Conservation (phyloP, 2,888 invertebrate species). For the Andricus quercusramuli region DNA sequence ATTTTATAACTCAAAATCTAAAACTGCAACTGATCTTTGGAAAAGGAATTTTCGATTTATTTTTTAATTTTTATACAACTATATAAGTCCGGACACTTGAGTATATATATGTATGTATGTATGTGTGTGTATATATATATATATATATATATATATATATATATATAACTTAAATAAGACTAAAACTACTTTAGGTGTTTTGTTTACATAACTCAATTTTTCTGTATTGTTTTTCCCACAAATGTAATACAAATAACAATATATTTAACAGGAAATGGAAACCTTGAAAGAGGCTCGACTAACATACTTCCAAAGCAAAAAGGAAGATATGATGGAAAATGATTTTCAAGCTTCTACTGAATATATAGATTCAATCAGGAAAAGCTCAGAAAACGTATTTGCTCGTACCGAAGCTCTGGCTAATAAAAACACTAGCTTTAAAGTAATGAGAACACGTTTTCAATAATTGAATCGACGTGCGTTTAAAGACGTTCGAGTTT, state of each 20-base stretch:
- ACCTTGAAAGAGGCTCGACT: slow-evolving; percentile 30
- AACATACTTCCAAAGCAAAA: slow-evolving; percentile 46
- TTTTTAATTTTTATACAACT: too few species aligned
- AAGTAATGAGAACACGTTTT: slow-evolving; percentile 76
- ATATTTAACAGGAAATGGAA: slow-evolving; percentile 25
- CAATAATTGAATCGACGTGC: slow-evolving; percentile 57
- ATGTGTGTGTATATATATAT: too few species aligned
- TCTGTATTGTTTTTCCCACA: too few species aligned
- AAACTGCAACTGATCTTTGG: too few species aligned
- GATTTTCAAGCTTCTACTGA: slow-evolving; percentile 72
- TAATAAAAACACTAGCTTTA: slow-evolving; percentile 76
- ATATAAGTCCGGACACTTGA: too few species aligned
- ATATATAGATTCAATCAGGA: slow-evolving; percentile 74
- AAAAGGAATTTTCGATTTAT: too few species aligned
- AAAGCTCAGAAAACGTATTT: slow-evolving; percentile 76
- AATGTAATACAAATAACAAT: neutral
- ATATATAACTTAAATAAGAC: too few species aligned
- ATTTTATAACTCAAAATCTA: too few species aligned
- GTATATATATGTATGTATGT: too few species aligned
- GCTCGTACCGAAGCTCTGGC: slow-evolving; percentile 76
- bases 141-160: too few species aligned
- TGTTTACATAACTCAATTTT: too few species aligned
- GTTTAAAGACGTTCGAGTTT: neutral
- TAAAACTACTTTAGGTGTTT: too few species aligned
- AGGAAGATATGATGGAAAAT: slow-evolving; percentile 49